Percentiles rank a stretch among this genome's conserved stretches.
These are phyloP conservation scores for Parus major DNA, from an alignment of 2,113 vertebrate species.

Conservation along the genomic window DNA sequence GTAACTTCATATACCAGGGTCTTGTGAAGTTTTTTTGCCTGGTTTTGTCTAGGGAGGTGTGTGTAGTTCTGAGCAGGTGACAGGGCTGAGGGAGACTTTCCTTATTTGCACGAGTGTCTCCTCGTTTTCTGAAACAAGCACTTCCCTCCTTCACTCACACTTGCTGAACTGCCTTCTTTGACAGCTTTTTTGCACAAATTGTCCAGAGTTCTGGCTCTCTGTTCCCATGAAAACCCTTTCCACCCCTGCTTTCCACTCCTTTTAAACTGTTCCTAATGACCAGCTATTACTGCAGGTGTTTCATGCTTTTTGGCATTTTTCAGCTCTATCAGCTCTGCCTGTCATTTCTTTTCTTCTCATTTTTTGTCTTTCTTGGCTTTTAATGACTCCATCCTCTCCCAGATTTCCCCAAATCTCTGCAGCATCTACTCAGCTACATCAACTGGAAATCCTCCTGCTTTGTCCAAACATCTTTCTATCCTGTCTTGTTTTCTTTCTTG, in stretches of 20 bases:
- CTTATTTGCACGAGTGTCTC: accelerated
- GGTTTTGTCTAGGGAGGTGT: neutral
- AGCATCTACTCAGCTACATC: neutral
- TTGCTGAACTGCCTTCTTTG: neutral
- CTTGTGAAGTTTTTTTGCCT: neutral
- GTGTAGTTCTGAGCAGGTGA: neutral
- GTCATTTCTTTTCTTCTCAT: neutral
- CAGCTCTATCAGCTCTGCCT: neutral
- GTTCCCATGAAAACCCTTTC: neutral
- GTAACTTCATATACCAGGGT: neutral
- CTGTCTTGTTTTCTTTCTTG: neutral
- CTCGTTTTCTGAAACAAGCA: neutral
- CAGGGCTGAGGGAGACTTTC: neutral
- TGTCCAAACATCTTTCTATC: neutral
- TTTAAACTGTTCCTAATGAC: neutral
- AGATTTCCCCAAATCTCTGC: neutral
- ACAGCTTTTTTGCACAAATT: neutral
- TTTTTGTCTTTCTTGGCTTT: neutral
- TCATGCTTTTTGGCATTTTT: neutral
- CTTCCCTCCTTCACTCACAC: neutral
- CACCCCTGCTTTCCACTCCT: neutral
- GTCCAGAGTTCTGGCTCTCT: neutral
- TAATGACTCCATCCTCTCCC: neutral
- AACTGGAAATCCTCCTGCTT: neutral
- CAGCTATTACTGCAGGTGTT: accelerated